Evolutionary conservation across 2,888 invertebrate genomes (phyloP).

Genomic region (Chloroclystis v-ata): DNA sequence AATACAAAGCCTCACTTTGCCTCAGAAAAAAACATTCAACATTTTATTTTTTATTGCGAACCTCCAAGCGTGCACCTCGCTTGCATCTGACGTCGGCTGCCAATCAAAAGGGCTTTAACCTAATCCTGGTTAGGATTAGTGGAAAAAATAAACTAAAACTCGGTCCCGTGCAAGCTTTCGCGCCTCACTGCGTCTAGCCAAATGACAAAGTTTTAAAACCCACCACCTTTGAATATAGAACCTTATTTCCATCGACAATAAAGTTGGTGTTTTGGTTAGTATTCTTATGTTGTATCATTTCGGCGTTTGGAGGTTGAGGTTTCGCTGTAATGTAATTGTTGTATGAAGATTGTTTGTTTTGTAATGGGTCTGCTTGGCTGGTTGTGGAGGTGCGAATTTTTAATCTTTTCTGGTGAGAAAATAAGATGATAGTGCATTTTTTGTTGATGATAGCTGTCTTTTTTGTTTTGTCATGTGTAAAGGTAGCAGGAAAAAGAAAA

Average conservation of each 20-base stretch:
- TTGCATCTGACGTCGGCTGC: conserved; percentile 74
- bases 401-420: conserved; percentile 21
- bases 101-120: conserved; percentile 75
- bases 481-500: neutral
- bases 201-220: conserved; percentile 1
- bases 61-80: conserved; percentile 36
- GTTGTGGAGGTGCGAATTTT: conserved; percentile 46
- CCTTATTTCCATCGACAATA: conserved; percentile 22
- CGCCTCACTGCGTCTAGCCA: conserved; percentile 58
- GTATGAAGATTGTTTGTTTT: conserved; percentile 65
- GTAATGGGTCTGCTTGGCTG: conserved; percentile 49
- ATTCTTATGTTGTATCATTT: conserved; percentile 20
- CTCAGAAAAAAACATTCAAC: conserved; percentile 7
- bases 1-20: too few relatives aligned
- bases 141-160: conserved; percentile 71
- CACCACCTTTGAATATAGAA: conserved; percentile 23
- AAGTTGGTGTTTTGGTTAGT: conserved; percentile 2
- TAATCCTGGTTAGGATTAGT: conserved; percentile 74
- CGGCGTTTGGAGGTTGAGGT: conserved; percentile 71
- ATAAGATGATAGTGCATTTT: conserved; percentile 23
- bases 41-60: conserved; percentile 27
- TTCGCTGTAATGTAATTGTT: conserved; percentile 73
- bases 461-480: conserved; percentile 2
- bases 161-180: conserved; percentile 70
- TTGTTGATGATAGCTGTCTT: conserved; percentile 14